A percentile compares a stretch with the other conserved stretches of the same genome.
These are phyloP conservation scores for Gadopsis marmoratus DNA, from an alignment of 2,797 vertebrate genomes.

Conservation along the genomic window DNA sequence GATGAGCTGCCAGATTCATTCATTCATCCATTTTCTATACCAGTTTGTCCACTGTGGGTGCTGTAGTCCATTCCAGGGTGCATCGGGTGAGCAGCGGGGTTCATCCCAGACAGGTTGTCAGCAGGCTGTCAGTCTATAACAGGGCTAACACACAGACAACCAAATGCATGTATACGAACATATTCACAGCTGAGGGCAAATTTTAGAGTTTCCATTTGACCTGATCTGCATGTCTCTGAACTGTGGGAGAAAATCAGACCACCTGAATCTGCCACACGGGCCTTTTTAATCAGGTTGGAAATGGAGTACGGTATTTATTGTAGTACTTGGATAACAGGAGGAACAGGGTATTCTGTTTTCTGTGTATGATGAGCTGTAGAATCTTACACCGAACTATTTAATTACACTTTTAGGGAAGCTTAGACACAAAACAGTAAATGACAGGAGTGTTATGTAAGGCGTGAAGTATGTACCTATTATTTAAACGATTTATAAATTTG, in stretches of 20 bases:
- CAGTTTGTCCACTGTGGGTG: too few relatives aligned
- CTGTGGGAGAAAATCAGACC: conserved; percentile 10
- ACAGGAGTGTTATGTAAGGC: neutral
- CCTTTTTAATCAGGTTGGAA: conserved; percentile 9
- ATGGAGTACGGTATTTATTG: neutral
- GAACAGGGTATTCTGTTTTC: neutral
- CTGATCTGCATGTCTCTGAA: conserved; percentile 9
- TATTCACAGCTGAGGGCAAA: neutral
- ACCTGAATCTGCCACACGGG: neutral
- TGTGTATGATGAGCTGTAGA: neutral
- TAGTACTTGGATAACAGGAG: neutral
- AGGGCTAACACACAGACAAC: neutral
- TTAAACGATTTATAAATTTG: neutral
- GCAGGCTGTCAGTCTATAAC: neutral
- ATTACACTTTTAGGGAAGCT: neutral
- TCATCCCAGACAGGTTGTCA: neutral
- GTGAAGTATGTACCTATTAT: conserved; percentile 5
- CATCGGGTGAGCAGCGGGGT: neutral
- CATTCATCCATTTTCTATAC: neutral
- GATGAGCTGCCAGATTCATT: neutral
- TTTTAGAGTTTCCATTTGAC: neutral
- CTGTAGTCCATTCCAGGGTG: neutral
- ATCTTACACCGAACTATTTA: neutral
- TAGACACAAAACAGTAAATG: conserved; percentile 6
- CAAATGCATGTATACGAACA: conserved; percentile 5